Conservation (phyloP, 1,140 invertebrate species). For the Orussus abietinus region DNA sequence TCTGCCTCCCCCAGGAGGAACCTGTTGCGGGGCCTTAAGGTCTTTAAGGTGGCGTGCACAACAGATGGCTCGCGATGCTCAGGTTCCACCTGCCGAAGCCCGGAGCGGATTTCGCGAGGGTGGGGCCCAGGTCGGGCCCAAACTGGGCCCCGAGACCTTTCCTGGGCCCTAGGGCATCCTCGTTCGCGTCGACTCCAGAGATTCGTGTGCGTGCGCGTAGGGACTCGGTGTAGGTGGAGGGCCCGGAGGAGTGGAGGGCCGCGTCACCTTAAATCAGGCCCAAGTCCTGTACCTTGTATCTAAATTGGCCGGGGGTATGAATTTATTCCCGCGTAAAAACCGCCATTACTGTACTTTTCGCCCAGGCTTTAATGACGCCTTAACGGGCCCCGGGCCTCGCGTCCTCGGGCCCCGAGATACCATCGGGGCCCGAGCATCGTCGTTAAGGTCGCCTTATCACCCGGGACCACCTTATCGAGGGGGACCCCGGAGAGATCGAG, state of each 20-base stretch:
- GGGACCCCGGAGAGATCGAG: too few species aligned
- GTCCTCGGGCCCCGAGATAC: too few species aligned
- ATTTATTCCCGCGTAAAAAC: slow-evolving; percentile 31
- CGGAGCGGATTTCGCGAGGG: background rate
- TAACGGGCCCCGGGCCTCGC: slow-evolving; percentile 21
- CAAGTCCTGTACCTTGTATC: slow-evolving; percentile 20
- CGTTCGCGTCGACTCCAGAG: too few species aligned
- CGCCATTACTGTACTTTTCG: slow-evolving; percentile 24
- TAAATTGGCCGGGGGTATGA: slow-evolving; percentile 31
- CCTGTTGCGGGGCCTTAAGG: slow-evolving; percentile 30
- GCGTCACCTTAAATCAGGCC: too few species aligned
- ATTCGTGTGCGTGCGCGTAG: background rate
- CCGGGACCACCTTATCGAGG: too few species aligned
- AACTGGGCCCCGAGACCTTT: too few species aligned
- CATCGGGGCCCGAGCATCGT: too few species aligned
- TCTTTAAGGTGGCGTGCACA: slow-evolving; percentile 29
- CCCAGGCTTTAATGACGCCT: slow-evolving; percentile 31
- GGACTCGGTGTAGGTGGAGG: background rate
- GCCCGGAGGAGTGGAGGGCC: too few species aligned
- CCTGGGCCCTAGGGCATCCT: too few species aligned
- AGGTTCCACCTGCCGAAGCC: background rate
- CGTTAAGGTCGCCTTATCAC: too few species aligned
- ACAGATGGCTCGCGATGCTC: slow-evolving; percentile 35
- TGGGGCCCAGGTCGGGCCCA: too few species aligned
- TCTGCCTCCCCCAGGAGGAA: slow-evolving; percentile 26